Base-by-base conservation (phyloP, 2,888 invertebrate species). In the Drosophila mimica region DNA sequence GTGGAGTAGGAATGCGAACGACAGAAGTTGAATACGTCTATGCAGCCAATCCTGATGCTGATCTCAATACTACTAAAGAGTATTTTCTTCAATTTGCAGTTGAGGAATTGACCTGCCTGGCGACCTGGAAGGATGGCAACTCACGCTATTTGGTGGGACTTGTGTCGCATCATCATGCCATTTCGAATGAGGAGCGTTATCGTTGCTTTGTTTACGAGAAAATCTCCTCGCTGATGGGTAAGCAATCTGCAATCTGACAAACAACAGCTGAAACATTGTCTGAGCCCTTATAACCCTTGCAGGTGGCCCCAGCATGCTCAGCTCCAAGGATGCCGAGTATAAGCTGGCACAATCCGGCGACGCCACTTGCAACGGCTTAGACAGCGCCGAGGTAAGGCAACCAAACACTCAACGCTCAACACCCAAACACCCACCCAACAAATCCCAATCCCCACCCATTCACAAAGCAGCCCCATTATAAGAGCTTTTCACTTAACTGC, bases 131-230 rank as follows among this genome's bases (percentile, higher is more conserved):
- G 93, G 98, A 98, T 93, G 98, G 98, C 66, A 98, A 97, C 91
- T 96, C 97, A 61, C 95, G 98, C 68, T 98, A 98, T 94, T 94
- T 98, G 80, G 98, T 98, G 67, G 98, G 98, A 62, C 96, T 97
- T 93, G 95, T 98, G 74, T 97, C 97, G 90, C 97, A 97, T 94
- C 96, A 96, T 93, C 97, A 97, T 94, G 97, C 97, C 71, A 96
- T 97, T 83, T 97, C 97, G 91, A 97, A 97, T 94, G 98, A 98
- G 93, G 98, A 98, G 93, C 95, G 98, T 81, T 99, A 97, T 94
- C 95, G 98, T 82, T 99, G 99, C 94, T 98, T 98, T 94, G 98
- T 98, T 73, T 98, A 97, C 94, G 98, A 97, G 94, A 97, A 96
- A 94, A 96, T 95, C 83, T 95, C 95, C 91, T 94, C 95, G 91